Evolutionary conservation across 2,113 vertebrate genomes (phyloP).

Genomic region (Prochilodus magdalenae): DNA sequence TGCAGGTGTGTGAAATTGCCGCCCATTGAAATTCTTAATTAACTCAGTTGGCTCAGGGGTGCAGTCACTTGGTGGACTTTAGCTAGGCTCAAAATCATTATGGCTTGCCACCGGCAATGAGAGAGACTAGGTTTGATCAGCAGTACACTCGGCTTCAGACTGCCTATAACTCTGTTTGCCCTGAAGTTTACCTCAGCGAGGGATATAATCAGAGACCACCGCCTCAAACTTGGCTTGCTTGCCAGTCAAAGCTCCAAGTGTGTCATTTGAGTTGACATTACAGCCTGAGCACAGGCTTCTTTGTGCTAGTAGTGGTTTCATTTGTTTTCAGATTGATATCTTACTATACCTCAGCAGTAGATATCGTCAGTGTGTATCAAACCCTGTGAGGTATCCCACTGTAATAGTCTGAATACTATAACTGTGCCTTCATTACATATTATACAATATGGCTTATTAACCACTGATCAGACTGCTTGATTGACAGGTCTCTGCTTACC

Average conservation of each 20-base stretch:
- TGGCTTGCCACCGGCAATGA: not conserved
- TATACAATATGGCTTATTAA: too few relatives aligned
- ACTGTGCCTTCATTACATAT: not conserved
- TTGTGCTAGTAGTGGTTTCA: not conserved
- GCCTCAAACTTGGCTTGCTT: not conserved
- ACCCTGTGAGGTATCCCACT: not conserved
- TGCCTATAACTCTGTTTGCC: not conserved
- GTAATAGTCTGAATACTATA: not conserved
- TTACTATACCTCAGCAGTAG: not conserved
- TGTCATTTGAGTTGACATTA: not conserved
- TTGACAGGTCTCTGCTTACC: too few relatives aligned
- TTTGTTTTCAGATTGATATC: not conserved
- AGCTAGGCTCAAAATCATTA: slow-evolving; percentile 12
- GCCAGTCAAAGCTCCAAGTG: not conserved
- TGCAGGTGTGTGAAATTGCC: slow-evolving; percentile 64
- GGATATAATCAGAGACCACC: not conserved
- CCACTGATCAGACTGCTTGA: too few relatives aligned
- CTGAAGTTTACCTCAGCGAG: slow-evolving; percentile 10
- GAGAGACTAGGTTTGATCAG: not conserved
- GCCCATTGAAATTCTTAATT: slow-evolving; percentile 73
- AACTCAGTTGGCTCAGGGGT: not conserved
- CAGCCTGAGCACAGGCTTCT: not conserved
- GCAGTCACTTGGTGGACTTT: slow-evolving; percentile 7
- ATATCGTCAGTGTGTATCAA: not conserved
- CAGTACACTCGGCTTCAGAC: not conserved